These are phyloP conservation scores for Nematostella vectensis DNA, from an alignment of 92 coral and sea anemone species.

Conservation along the genomic window DNA sequence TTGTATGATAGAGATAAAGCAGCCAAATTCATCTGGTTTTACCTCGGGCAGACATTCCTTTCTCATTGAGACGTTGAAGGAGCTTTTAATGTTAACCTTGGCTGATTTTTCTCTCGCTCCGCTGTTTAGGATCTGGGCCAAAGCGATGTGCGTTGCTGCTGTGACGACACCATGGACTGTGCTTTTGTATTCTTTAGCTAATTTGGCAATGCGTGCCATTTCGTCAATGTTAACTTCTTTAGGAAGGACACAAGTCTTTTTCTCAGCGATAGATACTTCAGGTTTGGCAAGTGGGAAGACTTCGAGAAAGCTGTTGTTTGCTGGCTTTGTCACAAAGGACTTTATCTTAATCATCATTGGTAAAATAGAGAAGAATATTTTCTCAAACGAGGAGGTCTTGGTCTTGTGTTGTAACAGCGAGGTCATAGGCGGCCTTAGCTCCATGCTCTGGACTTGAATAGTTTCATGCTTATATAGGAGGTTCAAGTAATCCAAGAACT, in stretches of 20 bases:
- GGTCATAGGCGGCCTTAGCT: slow-evolving; percentile 5
- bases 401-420: neutral
- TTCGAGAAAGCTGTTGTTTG: slow-evolving; percentile 9
- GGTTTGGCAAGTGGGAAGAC: slow-evolving; percentile 16
- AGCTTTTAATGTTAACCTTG: neutral
- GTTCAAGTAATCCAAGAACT: slow-evolving; percentile 18
- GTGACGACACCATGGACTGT: slow-evolving; percentile 29
- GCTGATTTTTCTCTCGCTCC: neutral
- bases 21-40: slow-evolving; percentile 10
- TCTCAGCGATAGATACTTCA: slow-evolving; percentile 11
- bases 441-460: slow-evolving; percentile 18
- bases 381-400: neutral
- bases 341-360: slow-evolving; percentile 1
- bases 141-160: slow-evolving; percentile 31
- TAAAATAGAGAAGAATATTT: neutral
- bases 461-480: slow-evolving; percentile 12
- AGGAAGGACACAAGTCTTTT: slow-evolving; percentile 18
- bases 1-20: slow-evolving; percentile 11
- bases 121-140: slow-evolving; percentile 23
- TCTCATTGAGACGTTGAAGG: slow-evolving; percentile 18
- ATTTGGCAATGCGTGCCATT: slow-evolving; percentile 3
- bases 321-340: slow-evolving; percentile 2
- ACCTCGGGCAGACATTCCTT: slow-evolving; percentile 16
- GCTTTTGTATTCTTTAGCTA: slow-evolving; percentile 12
- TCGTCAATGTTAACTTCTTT: slow-evolving; percentile 7